Evolutionary conservation across 2,113 vertebrate genomes (phyloP).

Genomic region (Micronycteris hirsuta): DNA sequence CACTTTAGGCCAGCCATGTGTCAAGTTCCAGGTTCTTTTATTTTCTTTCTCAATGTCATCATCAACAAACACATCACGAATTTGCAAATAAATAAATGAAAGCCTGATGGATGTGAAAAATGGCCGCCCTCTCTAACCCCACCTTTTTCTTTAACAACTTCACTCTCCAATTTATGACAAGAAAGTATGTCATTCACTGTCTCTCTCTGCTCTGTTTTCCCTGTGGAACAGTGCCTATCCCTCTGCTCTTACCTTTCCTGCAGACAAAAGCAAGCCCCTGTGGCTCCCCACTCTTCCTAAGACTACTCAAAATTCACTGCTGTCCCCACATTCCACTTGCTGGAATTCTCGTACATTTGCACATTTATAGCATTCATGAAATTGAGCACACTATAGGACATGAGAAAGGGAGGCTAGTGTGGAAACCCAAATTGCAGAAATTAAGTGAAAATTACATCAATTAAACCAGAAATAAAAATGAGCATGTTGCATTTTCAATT

Average conservation of each 20-base stretch:
- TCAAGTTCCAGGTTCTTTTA: background rate
- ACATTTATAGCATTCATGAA: background rate
- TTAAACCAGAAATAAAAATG: background rate
- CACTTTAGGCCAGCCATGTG: background rate
- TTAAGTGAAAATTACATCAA: background rate
- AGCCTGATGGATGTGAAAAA: background rate
- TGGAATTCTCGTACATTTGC: background rate
- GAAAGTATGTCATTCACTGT: background rate
- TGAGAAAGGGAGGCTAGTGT: background rate
- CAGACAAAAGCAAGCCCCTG: background rate
- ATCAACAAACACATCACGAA: background rate
- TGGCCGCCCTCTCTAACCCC: background rate
- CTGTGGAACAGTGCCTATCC: too few species aligned
- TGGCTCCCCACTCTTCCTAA: background rate
- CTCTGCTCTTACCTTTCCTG: too few species aligned
- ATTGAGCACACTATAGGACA: background rate
- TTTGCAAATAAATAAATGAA: background rate
- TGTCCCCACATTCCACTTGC: background rate
- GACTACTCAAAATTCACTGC: background rate
- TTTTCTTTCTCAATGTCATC: slow-evolving; percentile 15
- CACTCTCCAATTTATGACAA: background rate
- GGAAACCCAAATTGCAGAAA: background rate
- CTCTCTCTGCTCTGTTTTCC: background rate
- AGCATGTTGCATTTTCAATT: background rate
- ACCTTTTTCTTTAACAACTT: background rate